Conservation (phyloP, 2,888 invertebrate genomes). For the Chrysolina oricalcia region DNA sequence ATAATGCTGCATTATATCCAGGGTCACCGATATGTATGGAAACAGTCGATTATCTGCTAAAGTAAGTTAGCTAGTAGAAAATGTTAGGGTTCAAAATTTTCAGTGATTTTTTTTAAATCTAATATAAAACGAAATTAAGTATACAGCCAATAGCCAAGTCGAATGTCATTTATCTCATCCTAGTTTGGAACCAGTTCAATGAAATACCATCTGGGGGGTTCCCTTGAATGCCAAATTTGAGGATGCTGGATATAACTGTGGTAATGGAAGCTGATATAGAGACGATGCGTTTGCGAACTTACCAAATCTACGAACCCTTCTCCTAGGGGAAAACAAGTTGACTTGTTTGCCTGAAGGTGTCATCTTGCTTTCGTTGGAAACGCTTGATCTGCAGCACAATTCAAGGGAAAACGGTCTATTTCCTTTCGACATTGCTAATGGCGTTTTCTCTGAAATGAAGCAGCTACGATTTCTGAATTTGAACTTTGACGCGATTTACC, state of each 20-base stretch:
- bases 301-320: conserved; percentile 73
- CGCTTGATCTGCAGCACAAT: conserved; percentile 74
- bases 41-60: too few relatives aligned
- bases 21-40: too few relatives aligned
- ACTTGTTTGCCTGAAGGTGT: conserved; percentile 73
- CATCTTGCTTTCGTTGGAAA: conserved; percentile 70
- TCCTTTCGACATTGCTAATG: conserved; percentile 72
- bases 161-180: conserved; percentile 72
- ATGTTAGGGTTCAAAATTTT: too few relatives aligned
- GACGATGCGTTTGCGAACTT: conserved; percentile 73
- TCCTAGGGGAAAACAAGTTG: conserved; percentile 75
- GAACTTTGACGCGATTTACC: conserved; percentile 74
- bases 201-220: conserved; percentile 72
- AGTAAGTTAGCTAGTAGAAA: too few relatives aligned
- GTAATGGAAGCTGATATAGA: conserved; percentile 73
- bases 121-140: too few relatives aligned
- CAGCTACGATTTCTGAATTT: conserved; percentile 73
- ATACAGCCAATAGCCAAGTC: conserved; percentile 70
- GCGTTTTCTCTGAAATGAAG: conserved; percentile 73
- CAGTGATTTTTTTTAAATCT: too few relatives aligned
- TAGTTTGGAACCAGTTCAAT: conserved; percentile 76
- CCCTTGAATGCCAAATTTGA: conserved; percentile 75
- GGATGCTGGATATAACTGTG: conserved; percentile 75
- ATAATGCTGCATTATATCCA: too few relatives aligned
- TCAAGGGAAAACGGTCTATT: conserved; percentile 71